Evolutionary conservation across 1,140 invertebrate genomes (phyloP).

Genomic region (Meloidogyne floridensis): DNA sequence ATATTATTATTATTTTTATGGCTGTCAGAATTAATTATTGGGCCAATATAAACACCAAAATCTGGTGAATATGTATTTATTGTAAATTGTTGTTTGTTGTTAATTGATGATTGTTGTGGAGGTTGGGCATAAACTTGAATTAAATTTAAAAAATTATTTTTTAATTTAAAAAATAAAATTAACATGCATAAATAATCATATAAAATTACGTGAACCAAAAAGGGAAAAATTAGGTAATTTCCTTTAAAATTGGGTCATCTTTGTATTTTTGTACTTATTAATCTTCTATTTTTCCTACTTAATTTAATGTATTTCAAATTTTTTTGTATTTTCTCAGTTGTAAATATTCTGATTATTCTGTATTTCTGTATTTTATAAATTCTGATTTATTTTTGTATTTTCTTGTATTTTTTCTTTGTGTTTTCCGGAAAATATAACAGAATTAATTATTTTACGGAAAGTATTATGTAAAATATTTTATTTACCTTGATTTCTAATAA

Average conservation of each 20-base stretch:
- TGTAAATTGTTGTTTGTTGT: background rate
- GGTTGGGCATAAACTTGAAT: background rate
- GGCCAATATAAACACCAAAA: constrained; percentile 8
- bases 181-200: background rate
- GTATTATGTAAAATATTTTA: too few species aligned
- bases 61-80: constrained; percentile 11
- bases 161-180: background rate
- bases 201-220: background rate
- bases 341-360: too few species aligned
- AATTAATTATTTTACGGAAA: too few species aligned
- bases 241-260: background rate
- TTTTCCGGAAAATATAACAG: too few species aligned
- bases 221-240: background rate
- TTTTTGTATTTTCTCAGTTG: too few species aligned
- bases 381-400: too few species aligned
- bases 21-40: constrained; percentile 8
- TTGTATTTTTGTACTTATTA: too few species aligned
- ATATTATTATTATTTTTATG: background rate
- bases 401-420: too few species aligned
- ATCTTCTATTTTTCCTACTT: too few species aligned
- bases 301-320: too few species aligned
- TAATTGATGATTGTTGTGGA: background rate
- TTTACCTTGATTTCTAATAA: background rate
- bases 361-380: too few species aligned
- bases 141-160: background rate